Evolutionary conservation across 2,888 invertebrate species (phyloP), one percentile per base, ranked within the genome.

Genomic region (Drosophila nr. perissopoda): DNA sequence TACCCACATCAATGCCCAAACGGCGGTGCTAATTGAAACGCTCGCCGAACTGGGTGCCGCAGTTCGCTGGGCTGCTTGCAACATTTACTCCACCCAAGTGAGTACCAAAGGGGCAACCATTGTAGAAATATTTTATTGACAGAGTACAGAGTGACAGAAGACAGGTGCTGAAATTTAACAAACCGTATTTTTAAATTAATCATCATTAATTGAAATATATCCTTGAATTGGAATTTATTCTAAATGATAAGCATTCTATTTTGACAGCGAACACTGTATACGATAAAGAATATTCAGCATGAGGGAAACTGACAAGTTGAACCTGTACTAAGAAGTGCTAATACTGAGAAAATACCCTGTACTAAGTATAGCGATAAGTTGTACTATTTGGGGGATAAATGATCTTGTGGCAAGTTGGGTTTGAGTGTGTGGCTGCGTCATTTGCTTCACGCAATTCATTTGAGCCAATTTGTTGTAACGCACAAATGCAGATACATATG

Each of bases 1-100:
- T 93, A 99, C 99, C 58, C 99, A 99, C 94, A 98, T 99, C 90
- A 99, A 99, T 93, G 99, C 99, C 49, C 99, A 99, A 94, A 99
- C 99, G 0, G 99, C 99, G 7, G 99, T 98, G 45, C 94, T 98
- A 67, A 97, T 98, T 76, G 98, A 98, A 93, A 98, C 98, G 0
- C 94, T 98, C 45, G 96, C 96, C 0, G 97, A 97, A 62, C 94
- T 98, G 27, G 98, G 98, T 1, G 98, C 98, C 6, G 96, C 97
- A 0, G 96, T 99, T 4, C 96, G 98, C 92, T 99, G 99, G 99
- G 97, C 98, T 0, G 98, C 99, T 3, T 99, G 99, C 93, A 99
- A 99, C 93, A 99, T 99, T 89, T 99, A 98, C 94, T 99, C 99
- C 64, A 99, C 99, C 18, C 99, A 96, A 94, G 96, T 96, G 92